Evolutionary conservation across 2,888 invertebrate species (phyloP), one percentile per base, ranked within the genome.

Genomic region (Eupithecia abbreviata): DNA sequence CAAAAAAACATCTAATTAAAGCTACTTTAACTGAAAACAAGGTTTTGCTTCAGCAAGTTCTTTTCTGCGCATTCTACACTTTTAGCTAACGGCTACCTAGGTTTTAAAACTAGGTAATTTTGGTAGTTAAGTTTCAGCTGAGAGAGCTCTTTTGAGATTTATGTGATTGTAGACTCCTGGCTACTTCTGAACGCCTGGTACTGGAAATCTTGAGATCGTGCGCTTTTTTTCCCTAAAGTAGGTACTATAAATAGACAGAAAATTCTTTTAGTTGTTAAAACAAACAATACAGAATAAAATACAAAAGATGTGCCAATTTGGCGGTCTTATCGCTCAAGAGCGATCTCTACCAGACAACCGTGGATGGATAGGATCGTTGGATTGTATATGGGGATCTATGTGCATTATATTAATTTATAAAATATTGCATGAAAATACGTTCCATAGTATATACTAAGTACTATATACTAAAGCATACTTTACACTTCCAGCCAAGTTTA

Each of bases 141-240:
- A 18, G 75, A 72, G 58, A 73, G 75, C 73, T 71, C 73, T 75
- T 73, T 76, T 18, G 49, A 76, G 69, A 78, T 78, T 78, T 78
- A 78, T 78, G 69, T 41, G 73, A 76, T 66, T 78, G 70, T 70
- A 74, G 49, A 78, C 68, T 75, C 73, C 55, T 70, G 45, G 73
- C 73, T 45, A 43, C 71, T 74, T 70, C 75, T 65, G 71, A 10
- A 68, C 30, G 67, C 78, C 75, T 76, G 75, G 73, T 78, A 78
- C 75, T 47, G 13, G 3, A 49, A 47, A 45, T 18, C 9, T 47
- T 47, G 18, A 12, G 45, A 6, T 42, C n/a, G 15, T 42, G 18
- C 2, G n/a, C 10, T 45, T 69, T 18, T 67, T 69, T 69, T 9
- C 42, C 66, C 12, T 66, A 2, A 66, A 66, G 0, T n/a, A n/a